These are phyloP conservation scores for Nesidiocoris tenuis DNA, from an alignment of 2,888 invertebrate genomes.

Conservation along the genomic window DNA sequence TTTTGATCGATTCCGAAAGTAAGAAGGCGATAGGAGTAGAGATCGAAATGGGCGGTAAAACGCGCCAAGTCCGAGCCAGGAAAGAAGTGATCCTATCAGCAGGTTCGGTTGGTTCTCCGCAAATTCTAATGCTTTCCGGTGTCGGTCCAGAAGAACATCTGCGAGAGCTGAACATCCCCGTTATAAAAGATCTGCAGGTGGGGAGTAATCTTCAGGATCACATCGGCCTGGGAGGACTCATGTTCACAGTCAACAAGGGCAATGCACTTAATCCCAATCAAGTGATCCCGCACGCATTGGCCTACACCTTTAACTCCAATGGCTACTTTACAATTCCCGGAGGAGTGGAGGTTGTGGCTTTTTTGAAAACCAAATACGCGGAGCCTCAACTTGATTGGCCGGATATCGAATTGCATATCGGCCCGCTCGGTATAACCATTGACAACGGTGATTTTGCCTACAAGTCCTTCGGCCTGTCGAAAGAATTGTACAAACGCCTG, in stretches of 20 bases:
- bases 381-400: not conserved
- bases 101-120: constrained; percentile 80
- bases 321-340: constrained; percentile 13
- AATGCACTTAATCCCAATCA: constrained; percentile 13
- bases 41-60: constrained; percentile 69
- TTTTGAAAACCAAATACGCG: constrained; percentile 8
- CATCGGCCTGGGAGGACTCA: constrained; percentile 34
- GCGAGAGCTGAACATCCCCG: constrained; percentile 45
- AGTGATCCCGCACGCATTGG: not conserved
- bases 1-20: constrained; percentile 59
- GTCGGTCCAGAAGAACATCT: constrained; percentile 69
- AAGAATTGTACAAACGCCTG: not conserved
- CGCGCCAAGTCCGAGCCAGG: constrained; percentile 66
- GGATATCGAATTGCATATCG: not conserved
- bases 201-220: constrained; percentile 49
- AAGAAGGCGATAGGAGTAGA: constrained; percentile 81
- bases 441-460: not conserved
- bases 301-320: constrained; percentile 12
- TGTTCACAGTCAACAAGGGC: constrained; percentile 25
- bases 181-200: constrained; percentile 48
- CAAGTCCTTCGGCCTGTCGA: not conserved
- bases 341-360: constrained; percentile 15
- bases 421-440: not conserved
- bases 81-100: constrained; percentile 82
- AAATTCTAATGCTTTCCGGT: constrained; percentile 74